phyloP scores from a whole-genome alignment of 2,113 vertebrate genomes.

The Rafetus swinhoei region DNA sequence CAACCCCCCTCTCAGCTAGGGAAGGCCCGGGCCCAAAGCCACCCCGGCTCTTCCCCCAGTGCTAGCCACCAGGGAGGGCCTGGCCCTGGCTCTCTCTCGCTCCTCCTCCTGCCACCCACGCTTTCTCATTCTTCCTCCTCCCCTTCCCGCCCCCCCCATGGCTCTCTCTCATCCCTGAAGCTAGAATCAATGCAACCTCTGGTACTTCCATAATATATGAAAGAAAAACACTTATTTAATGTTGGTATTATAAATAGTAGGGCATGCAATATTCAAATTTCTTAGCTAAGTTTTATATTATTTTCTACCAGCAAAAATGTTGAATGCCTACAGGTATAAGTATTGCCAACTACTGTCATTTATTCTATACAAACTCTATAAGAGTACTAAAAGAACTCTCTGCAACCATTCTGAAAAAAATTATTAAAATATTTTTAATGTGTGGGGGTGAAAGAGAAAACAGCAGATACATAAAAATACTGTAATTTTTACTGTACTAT shows the following conservation, averaged over 20 bases:
- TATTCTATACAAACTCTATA: too few species aligned
- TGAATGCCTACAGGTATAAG: not conserved
- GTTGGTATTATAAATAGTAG: not conserved
- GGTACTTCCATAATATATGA: not conserved
- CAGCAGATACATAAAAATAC: not conserved
- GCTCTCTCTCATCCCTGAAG: not conserved
- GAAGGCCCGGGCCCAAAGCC: too few species aligned
- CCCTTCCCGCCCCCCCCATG: too few species aligned
- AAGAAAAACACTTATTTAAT: not conserved
- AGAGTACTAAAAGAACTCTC: not conserved
- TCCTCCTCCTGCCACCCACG: too few species aligned
- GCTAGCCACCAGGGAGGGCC: too few species aligned
- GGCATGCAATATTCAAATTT: fast-evolving
- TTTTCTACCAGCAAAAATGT: not conserved
- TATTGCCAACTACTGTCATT: not conserved
- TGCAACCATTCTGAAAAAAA: not conserved
- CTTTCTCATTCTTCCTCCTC: too few species aligned
- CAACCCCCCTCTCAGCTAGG: too few species aligned
- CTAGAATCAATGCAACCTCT: not conserved
- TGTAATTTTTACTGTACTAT: not conserved
- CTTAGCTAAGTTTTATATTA: not conserved
- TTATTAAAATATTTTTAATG: not conserved
- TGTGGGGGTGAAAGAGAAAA: not conserved
- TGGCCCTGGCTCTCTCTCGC: too few species aligned
- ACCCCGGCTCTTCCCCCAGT: too few species aligned